phyloP scores from a whole-genome alignment of 2,113 vertebrate species.

The Melanerpes aurifrons region DNA sequence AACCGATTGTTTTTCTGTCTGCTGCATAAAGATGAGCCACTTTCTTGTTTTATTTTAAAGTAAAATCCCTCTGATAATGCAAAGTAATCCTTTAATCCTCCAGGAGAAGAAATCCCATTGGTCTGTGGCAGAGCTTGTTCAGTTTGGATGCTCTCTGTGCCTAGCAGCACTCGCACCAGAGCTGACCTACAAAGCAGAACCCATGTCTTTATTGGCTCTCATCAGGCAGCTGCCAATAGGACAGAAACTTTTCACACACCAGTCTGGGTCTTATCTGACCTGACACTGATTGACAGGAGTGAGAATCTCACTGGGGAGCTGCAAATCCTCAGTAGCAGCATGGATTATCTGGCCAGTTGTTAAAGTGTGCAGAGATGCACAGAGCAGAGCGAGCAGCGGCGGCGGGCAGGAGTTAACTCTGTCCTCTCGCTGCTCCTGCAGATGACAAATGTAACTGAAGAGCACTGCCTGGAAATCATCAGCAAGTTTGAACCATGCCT shows the following conservation, averaged over 20 bases:
- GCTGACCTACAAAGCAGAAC: constrained; percentile 54
- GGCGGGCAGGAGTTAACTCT: neutral
- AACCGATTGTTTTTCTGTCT: constrained; percentile 4
- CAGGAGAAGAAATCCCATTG: constrained; percentile 20
- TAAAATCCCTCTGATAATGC: constrained; percentile 26
- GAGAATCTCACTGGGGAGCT: constrained; percentile 61
- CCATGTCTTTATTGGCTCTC: neutral
- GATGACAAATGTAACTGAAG: constrained; percentile 89
- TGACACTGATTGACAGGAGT: constrained; percentile 72
- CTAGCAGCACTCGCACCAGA: neutral
- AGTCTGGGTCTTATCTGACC: neutral
- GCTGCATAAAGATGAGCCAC: neutral
- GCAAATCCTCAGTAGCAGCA: constrained; percentile 11
- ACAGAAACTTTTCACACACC: neutral
- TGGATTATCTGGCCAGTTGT: constrained; percentile 26
- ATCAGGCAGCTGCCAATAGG: constrained; percentile 43
- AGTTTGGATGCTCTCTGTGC: constrained; percentile 19
- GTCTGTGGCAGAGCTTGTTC: constrained; percentile 28
- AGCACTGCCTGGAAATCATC: constrained; percentile 90
- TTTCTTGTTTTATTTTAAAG: constrained; percentile 39
- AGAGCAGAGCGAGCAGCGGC: neutral
- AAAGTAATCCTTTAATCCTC: constrained; percentile 57
- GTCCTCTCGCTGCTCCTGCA: constrained; percentile 53
- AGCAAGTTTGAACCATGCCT: constrained; percentile 93
- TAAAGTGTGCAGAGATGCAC: neutral